These are phyloP conservation scores for Forbesichthys agassizii DNA, from an alignment of 2,113 vertebrate species.

Conservation along the genomic window DNA sequence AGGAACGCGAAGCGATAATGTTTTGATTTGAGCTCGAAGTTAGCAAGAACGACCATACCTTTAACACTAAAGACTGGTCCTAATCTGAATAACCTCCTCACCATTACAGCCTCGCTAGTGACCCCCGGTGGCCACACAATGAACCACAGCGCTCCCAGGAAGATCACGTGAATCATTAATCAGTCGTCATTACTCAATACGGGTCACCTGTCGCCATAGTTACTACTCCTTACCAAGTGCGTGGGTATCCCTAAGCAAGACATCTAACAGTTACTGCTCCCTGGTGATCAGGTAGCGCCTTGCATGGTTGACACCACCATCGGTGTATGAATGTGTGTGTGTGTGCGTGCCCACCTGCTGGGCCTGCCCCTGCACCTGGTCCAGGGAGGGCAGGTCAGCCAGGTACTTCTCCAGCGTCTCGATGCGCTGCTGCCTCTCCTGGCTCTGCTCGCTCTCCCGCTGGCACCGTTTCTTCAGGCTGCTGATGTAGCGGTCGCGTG, in stretches of 20 bases:
- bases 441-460: constrained; percentile 88
- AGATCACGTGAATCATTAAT: background rate
- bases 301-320: too few species aligned
- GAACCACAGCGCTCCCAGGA: background rate
- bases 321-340: background rate
- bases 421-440: constrained; percentile 91
- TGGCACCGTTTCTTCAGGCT: constrained; percentile 95
- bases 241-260: too few species aligned
- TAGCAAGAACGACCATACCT: too few species aligned
- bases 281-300: too few species aligned
- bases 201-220: too few species aligned
- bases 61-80: too few species aligned
- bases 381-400: constrained; percentile 90
- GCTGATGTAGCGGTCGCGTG: constrained; percentile 92
- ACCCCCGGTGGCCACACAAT: constrained; percentile 26
- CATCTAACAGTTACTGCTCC: too few species aligned
- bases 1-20: too few species aligned
- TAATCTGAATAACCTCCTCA: background rate
- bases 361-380: constrained; percentile 86
- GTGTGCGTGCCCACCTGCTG: constrained; percentile 79
- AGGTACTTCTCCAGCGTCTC: constrained; percentile 96
- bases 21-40: too few species aligned
- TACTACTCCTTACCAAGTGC: too few species aligned
- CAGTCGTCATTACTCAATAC: too few species aligned
- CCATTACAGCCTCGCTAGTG: constrained; percentile 13